Evolutionary conservation across 2,113 vertebrate genomes (phyloP), one percentile per base, ranked within the genome.

Genomic region (Embiotoca jacksoni): DNA sequence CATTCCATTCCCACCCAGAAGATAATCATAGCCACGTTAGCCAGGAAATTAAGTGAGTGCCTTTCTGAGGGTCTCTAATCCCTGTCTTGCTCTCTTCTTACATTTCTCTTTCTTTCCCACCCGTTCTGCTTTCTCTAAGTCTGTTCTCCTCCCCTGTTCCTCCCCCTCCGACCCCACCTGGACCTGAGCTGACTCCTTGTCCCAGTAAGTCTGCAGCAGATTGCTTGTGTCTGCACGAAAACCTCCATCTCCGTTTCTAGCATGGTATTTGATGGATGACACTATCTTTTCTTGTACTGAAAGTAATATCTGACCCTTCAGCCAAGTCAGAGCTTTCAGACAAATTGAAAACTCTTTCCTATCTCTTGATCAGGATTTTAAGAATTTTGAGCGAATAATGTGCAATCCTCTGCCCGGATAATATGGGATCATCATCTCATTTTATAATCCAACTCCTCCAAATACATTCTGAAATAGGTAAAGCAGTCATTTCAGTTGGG

Each of bases 31-130:
- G 86, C 86, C 89, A 92, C 84, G 82, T 91, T 90, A 82, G 82
- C 84, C 91, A 92, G 91, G 92, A 93, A 93, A 93, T 93, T 86
- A 92, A 92, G 88, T 86, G 81, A 72, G 83, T 87, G 91, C 70
- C 84, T 93, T 89, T 88, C 70, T 69, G 80, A 72, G 77, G 68
- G 69, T 82, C 83, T 80, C 83, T 90, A 91, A 93, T 90, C 89
- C 89, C 81, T 39, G 33, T 83, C 78, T 69, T 71, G 64, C 75
- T 87, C 86, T 88, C 85, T 54, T 73, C 80, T 89, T 89, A 81
- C 82, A 65, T 87, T 92, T 85, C 75, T 72, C 59, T 72, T 79
- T 88, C 69, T 82, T 78, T 88, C 78, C 85, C 78, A 74, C 69
- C 77, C 74, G 15, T 79, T 73, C 50, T 46, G 56, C 67, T 77